Conservation (phyloP, 2,113 vertebrate genomes). For the Erythrocercus mccallii region DNA sequence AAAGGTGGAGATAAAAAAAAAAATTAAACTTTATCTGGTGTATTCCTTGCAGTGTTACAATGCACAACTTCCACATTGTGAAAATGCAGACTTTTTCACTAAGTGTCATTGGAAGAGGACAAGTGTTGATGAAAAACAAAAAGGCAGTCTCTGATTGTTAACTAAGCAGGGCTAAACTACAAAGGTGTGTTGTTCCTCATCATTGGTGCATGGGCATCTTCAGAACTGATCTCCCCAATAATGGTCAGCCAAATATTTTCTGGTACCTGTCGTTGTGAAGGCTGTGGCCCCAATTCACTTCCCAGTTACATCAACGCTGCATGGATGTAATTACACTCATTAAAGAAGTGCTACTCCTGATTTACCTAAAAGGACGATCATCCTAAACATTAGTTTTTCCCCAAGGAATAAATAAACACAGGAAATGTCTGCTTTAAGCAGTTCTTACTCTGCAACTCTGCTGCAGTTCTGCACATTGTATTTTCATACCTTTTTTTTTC, state of each 20-base stretch:
- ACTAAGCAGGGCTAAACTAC: background rate
- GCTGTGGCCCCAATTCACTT: background rate
- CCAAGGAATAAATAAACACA: background rate
- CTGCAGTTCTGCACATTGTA: background rate
- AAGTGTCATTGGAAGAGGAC: background rate
- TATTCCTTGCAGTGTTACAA: background rate
- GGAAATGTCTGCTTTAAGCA: background rate
- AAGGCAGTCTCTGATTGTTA: background rate
- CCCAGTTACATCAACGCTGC: background rate
- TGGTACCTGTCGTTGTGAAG: background rate
- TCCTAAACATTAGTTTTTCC: background rate
- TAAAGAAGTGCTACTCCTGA: slow-evolving; percentile 4
- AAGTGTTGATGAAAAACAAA: background rate
- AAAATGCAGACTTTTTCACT: background rate
- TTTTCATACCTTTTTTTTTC: background rate
- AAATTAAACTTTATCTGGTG: background rate
- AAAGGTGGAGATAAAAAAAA: background rate
- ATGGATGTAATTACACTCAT: background rate
- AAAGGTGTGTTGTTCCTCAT: background rate
- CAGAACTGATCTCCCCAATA: background rate
- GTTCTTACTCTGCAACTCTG: background rate
- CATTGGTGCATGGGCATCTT: background rate
- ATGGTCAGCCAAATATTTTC: background rate
- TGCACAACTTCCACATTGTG: background rate
- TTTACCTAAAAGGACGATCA: slow-evolving; percentile 35